Evolutionary conservation across 2,113 vertebrate species (phyloP).

Genomic region (Limnothrissa miodon): DNA sequence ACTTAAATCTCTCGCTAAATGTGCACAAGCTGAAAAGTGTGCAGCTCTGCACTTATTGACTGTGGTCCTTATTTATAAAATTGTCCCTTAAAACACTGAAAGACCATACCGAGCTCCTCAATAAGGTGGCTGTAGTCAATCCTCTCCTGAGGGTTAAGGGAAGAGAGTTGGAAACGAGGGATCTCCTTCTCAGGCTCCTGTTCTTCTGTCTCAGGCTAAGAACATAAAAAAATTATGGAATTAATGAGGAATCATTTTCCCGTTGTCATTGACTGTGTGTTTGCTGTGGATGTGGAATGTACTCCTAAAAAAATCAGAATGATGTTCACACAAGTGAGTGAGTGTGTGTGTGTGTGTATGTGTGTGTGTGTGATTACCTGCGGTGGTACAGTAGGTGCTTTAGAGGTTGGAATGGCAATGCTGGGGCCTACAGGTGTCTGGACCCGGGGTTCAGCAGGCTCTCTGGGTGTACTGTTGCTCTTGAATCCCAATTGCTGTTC

Average conservation of each 20-base stretch:
- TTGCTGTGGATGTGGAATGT: background rate
- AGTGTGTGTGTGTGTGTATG: background rate
- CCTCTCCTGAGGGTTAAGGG: slow-evolving; percentile 92
- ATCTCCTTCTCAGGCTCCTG: slow-evolving; percentile 4
- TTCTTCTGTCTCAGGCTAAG: slow-evolving; percentile 53
- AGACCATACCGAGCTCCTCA: slow-evolving; percentile 85
- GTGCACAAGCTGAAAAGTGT: too few species aligned
- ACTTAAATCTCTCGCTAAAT: too few species aligned
- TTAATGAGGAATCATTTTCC: background rate
- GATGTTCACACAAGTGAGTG: background rate
- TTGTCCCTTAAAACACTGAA: background rate
- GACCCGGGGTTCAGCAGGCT: slow-evolving; percentile 62
- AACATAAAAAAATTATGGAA: slow-evolving; percentile 32
- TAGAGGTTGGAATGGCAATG: slow-evolving; percentile 83
- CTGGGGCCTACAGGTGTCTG: slow-evolving; percentile 83
- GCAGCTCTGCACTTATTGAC: too few species aligned
- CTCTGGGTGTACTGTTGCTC: slow-evolving; percentile 38
- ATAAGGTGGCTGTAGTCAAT: slow-evolving; percentile 95
- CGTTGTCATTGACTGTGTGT: background rate
- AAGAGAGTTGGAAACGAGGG: slow-evolving; percentile 90
- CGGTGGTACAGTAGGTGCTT: slow-evolving; percentile 76
- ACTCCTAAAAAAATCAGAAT: background rate
- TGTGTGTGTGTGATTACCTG: slow-evolving; percentile 52
- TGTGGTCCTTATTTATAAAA: too few species aligned
- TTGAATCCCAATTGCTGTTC: slow-evolving; percentile 58